phyloP scores from a whole-genome alignment of 2,797 vertebrate species.

The Lacerta agilis region DNA sequence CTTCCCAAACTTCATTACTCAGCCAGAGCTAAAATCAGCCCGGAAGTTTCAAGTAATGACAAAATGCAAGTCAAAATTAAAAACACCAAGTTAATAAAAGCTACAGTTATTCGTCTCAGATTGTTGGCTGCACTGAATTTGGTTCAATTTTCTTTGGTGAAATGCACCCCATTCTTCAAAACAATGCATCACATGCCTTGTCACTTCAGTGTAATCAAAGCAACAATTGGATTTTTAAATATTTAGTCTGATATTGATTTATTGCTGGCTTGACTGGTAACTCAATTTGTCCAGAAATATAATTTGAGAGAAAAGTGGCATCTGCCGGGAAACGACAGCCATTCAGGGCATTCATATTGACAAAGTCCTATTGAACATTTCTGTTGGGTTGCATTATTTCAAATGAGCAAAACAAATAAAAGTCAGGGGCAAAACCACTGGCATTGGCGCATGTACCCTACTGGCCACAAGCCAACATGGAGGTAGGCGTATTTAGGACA shows the following conservation, averaged over 20 bases:
- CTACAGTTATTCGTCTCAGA: constrained; percentile 49
- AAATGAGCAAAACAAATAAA: not conserved
- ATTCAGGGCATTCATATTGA: not conserved
- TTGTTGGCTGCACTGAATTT: constrained; percentile 62
- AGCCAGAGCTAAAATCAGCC: constrained; percentile 30
- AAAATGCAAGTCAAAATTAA: constrained; percentile 54
- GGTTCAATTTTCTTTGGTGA: constrained; percentile 58
- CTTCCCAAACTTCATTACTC: constrained; percentile 44
- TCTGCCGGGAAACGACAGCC: constrained; percentile 31
- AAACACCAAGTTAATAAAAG: constrained; percentile 48
- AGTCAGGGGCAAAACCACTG: not conserved
- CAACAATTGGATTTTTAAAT: constrained; percentile 28
- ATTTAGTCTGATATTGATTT: constrained; percentile 28
- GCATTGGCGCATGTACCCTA: not conserved
- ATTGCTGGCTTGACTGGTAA: not conserved
- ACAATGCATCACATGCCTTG: constrained; percentile 7
- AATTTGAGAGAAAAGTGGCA: constrained; percentile 33
- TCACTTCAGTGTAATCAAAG: constrained; percentile 46
- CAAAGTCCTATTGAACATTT: not conserved
- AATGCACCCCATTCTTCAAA: constrained; percentile 56
- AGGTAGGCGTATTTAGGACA: too few species aligned
- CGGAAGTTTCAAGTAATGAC: constrained; percentile 54
- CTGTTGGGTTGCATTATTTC: accelerated
- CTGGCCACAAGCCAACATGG: too few species aligned
- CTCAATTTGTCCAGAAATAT: not conserved